Base-by-base conservation (phyloP, 2,888 invertebrate species). In the Corythucha ciliata region DNA sequence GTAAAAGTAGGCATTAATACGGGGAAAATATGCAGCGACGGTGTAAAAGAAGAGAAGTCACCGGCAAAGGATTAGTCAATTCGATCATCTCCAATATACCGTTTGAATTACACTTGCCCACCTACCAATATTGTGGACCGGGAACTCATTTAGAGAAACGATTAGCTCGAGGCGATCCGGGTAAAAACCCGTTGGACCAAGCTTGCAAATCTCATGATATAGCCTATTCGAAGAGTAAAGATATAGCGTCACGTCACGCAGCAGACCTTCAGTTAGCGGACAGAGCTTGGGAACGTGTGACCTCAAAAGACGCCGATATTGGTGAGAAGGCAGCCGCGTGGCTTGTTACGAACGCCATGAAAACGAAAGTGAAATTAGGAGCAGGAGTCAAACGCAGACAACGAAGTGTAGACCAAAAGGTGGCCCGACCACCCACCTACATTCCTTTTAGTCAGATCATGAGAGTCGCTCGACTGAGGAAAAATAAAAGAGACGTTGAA, bases 151-250 rank as follows among this genome's bases (percentile, higher is more conserved):
- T 57, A 4, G 24, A 51, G 18, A 54, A 57, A 41, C 50, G 65
- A 16, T 49, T 66, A 39, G 57, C 56, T 25, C 52, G 66, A 37
- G 66, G 65, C 18, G 67, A 68, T 61, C 50, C 33, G 26, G 66
- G 66, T 18, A 58, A 64, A 25, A 64, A 66, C 59, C 55, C 53
- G 4, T 56, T 66, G 24, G 67, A 67, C 57, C 50, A 44, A 16
- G 63, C 63, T 14, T 65, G 65, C 51, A 64, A 63, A 53, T 51
- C 62, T 14, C 66, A 65, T 58, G 66, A 66, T 57, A 65, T 66
- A 33, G 60, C 61, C 5, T 66, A 67, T 27, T 52, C 53, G 16
- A 12, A 48, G n/a, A 8, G 34, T 37, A 56, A 54, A 56, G 54
- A 55, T 27, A 33, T 44, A 26, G 6, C 7, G 16, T 21, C 32